These are phyloP conservation scores for Campoplex capitator DNA, from an alignment of 2,888 invertebrate genomes.

Conservation along the genomic window DNA sequence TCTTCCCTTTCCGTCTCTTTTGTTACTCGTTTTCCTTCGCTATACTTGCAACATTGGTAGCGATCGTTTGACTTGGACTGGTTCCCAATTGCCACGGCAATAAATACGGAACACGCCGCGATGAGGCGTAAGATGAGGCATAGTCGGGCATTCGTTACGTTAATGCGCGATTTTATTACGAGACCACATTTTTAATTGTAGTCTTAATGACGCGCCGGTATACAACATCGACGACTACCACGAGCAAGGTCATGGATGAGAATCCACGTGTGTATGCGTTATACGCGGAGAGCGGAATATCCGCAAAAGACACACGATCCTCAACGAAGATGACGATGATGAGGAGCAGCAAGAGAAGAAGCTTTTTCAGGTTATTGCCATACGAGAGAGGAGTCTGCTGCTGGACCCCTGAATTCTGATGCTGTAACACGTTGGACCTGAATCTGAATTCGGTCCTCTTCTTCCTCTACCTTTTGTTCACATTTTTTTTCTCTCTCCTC, in stretches of 20 bases:
- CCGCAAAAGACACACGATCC: conserved; percentile 53
- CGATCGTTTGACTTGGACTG: conserved; percentile 80
- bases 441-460: conserved; percentile 58
- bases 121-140: conserved; percentile 75
- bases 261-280: background rate
- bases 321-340: conserved; percentile 46
- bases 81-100: conserved; percentile 82
- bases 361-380: conserved; percentile 64
- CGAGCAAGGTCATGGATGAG: conserved; percentile 11
- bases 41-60: conserved; percentile 60
- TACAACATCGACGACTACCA: conserved; percentile 56
- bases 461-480: conserved; percentile 44
- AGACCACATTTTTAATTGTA: conserved; percentile 81
- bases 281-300: conserved; percentile 42
- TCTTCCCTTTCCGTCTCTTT: conserved; percentile 36
- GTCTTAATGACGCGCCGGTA: conserved; percentile 78
- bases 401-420: conserved; percentile 37
- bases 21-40: conserved; percentile 54
- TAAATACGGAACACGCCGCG: conserved; percentile 79
- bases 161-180: conserved; percentile 83
- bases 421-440: conserved; percentile 57
- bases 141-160: conserved; percentile 78
- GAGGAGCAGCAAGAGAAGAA: conserved; percentile 45
- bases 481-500: conserved; percentile 60
- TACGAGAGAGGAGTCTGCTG: conserved; percentile 39